Base-by-base conservation (phyloP, 2,113 vertebrate genomes). In the Bucco capensis region DNA sequence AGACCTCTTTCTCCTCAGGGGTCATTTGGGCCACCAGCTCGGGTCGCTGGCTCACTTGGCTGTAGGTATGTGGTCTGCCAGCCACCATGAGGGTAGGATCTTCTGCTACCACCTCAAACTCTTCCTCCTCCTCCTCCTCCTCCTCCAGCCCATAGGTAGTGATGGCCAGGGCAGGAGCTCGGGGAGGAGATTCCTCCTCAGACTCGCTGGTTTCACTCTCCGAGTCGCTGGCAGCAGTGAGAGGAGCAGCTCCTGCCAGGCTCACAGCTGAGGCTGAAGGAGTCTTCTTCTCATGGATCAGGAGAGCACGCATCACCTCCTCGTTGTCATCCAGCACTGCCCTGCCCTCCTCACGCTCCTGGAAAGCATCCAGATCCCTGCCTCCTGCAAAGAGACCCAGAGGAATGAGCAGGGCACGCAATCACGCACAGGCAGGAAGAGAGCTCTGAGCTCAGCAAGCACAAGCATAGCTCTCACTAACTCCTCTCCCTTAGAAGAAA, bases 121-220 rank as follows among this genome's bases (percentile, higher is more conserved):
- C 99, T 2, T 99, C 98, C 0, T 99, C 99, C 0, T 99, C 99
- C 0, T 99, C 99, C 0, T 99, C 98, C 2, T 98, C 98, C 0
- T 99, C 98, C 8, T 98, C 97, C n/a, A 98, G 95, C 27, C 97
- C 95, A 0, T 89, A 96, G 0, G 62, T 60, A 2, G 75, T 91
- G 13, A 78, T 60, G 47, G 94, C 76, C 0, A 50, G 27, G 12
- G 95, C 8, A 0, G 96, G 71, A 4, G 92, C 89, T 14, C 93
- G 97, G 9, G 97, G 96, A 14, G 97, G 97, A 31, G 97, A 96
- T 19, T 99, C 98, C 17, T 99, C 99, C 2, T 99, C 99, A 0
- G 99, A 99, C 87, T 99, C 99, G 5, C 99, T 99, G 25, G 99
- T 99, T 97, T 99, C 99, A 3, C 99, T 99, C 75, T 99, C 99